These are phyloP conservation scores for Tanypteryx hageni DNA, from an alignment of 2,888 invertebrate genomes.

Conservation along the genomic window DNA sequence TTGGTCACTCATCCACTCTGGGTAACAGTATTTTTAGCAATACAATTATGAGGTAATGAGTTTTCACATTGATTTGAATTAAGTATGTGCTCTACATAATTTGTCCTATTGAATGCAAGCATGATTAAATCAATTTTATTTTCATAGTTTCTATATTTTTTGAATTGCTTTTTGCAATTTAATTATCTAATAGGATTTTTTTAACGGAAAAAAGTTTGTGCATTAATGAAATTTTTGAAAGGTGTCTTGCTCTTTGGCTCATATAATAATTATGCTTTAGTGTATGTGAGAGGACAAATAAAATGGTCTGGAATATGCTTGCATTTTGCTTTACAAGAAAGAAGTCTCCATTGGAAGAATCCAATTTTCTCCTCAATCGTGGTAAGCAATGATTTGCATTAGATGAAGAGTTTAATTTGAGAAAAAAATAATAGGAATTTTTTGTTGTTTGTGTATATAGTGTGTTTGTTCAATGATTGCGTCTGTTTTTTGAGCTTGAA, in stretches of 20 bases:
- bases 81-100: constrained; percentile 44
- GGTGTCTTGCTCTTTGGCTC: constrained; percentile 59
- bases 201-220: constrained; percentile 40
- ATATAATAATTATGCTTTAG: constrained; percentile 61
- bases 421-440: constrained; percentile 47
- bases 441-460: constrained; percentile 65
- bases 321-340: constrained; percentile 61
- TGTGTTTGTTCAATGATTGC: constrained; percentile 65
- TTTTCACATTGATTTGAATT: constrained; percentile 54
- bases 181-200: constrained; percentile 31
- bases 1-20: constrained; percentile 58
- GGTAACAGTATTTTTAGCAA: constrained; percentile 49
- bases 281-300: constrained; percentile 41
- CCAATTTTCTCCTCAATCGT: constrained; percentile 45
- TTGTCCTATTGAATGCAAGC: constrained; percentile 57
- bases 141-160: constrained; percentile 39
- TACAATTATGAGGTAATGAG: constrained; percentile 47
- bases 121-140: constrained; percentile 46
- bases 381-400: constrained; percentile 63
- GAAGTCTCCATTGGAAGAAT: constrained; percentile 48
- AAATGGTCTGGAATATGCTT: constrained; percentile 52
- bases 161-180: constrained; percentile 51
- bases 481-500: constrained; percentile 45
- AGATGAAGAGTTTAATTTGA: constrained; percentile 59
- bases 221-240: constrained; percentile 45